Base-by-base conservation (phyloP, 2,888 invertebrate species). In the Xylocampa areola region DNA sequence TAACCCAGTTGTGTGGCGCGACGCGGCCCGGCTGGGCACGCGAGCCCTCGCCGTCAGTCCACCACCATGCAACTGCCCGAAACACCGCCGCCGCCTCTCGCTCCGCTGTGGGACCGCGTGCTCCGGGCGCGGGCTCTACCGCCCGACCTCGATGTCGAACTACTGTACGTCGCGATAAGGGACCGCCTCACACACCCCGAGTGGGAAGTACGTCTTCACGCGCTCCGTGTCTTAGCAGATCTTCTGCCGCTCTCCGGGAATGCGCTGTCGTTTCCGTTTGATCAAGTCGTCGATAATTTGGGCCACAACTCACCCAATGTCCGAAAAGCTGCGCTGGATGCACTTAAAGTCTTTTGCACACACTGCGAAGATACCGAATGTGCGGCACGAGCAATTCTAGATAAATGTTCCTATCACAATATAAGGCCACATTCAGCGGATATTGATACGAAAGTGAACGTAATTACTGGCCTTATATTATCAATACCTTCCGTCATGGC, bases 191-290 rank as follows among this genome's bases (percentile, higher is more conserved):
- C 95, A 30, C 97, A 97, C 84, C 96, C 97, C 0, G 97, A 97
- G 85, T 96, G 97, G 96, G 97, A 97, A 88, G 97, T 97, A 27
- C 95, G 97, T 7, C 96, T 97, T 68, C 97, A 97, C 85, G 97
- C 97, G 19, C 90, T 97, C 4, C 90, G 97, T 45, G 97, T 98
- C 6, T 94, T 97, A 29, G 96, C 96, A 21, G 97, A 97, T 87
- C 95, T 97, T 1, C 92, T 98, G 40, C 97, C 97, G 2, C 95
- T 97, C 32, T 95, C 97, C 64, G 95, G 95, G 33, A 94, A 95
- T 43, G 95, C 95, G 47, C 94, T 97, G 11, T 96, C 97, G 70
- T 94, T 95, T 57, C 95, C 96, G 52, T 96, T 97, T 92, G 95
- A 96, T 32, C 96, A 96, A 82, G 93, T 97, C 45, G 95, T 97